phyloP scores from a whole-genome alignment of 2,888 invertebrate species.

The Drosophila pseudotalamancana region DNA sequence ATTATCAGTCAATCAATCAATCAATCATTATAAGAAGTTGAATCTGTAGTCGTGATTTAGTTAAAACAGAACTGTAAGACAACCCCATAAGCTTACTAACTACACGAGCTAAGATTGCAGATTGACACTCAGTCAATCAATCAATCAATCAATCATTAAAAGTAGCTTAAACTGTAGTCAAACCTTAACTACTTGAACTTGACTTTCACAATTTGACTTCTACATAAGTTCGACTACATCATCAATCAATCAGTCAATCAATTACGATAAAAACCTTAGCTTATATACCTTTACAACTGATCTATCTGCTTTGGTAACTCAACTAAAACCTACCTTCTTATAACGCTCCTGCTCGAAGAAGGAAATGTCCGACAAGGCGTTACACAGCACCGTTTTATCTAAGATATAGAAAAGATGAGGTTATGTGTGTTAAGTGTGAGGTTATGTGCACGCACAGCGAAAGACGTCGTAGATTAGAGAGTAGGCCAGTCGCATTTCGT shows the following conservation, averaged over 20 bases:
- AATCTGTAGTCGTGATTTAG: no score
- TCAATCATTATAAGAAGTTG: not conserved
- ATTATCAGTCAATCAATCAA: not conserved
- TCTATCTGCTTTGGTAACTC: not conserved
- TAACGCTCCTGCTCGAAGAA: slow-evolving; percentile 84
- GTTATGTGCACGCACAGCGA: slow-evolving; percentile 84
- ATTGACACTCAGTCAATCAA: not conserved
- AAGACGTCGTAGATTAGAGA: slow-evolving; percentile 86
- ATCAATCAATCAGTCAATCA: no score
- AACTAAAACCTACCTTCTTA: slow-evolving; percentile 59
- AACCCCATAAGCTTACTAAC: no score
- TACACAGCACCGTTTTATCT: slow-evolving; percentile 85
- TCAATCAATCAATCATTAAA: slow-evolving; percentile 1
- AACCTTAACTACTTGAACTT: no score
- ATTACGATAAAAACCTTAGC: no score
- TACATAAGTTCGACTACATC: no score
- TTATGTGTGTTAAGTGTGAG: not conserved
- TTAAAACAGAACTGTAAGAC: no score
- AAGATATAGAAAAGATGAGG: slow-evolving; percentile 23
- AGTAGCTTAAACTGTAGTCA: no score
- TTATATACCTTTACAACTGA: no score
- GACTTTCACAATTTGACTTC: no score
- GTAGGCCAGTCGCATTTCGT: slow-evolving; percentile 86
- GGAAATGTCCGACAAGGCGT: slow-evolving; percentile 84
- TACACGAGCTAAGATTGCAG: no score